Percentiles rank a stretch among this genome's conserved stretches.
Evolutionary conservation across 2,888 invertebrate species (phyloP).

Genomic region (Macrosoma leucophasiata): DNA sequence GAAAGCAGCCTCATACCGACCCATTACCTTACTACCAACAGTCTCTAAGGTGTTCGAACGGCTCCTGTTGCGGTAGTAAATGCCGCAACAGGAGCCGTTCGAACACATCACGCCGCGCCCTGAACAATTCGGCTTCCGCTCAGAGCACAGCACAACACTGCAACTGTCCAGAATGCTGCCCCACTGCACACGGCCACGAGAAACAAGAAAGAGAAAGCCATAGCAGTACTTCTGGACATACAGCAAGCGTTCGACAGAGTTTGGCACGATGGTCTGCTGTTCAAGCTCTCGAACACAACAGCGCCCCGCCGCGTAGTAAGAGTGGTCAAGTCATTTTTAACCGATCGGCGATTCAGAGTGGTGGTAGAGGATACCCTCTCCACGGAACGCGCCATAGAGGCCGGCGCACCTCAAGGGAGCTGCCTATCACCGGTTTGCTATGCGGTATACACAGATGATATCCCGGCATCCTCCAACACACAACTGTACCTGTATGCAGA

Average conservation of each 20-base stretch:
- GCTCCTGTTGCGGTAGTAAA: background rate
- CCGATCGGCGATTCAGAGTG: slow-evolving; percentile 21
- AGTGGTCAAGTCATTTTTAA: slow-evolving; percentile 23
- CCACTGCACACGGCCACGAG: slow-evolving; percentile 2
- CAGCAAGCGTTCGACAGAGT: slow-evolving; percentile 34
- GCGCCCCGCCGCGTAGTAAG: slow-evolving; percentile 11
- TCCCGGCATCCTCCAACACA: slow-evolving; percentile 11
- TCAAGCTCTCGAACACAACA: slow-evolving; percentile 21
- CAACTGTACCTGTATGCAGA: slow-evolving; percentile 23
- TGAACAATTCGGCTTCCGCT: background rate
- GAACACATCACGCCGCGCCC: too few relatives aligned
- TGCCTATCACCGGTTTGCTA: slow-evolving; percentile 22
- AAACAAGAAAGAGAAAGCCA: slow-evolving; percentile 19
- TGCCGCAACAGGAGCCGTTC: too few relatives aligned
- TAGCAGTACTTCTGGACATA: slow-evolving; percentile 29
- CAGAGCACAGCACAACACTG: background rate
- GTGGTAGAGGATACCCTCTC: slow-evolving; percentile 8
- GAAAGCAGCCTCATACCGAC: too few relatives aligned
- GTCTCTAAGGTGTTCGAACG: background rate
- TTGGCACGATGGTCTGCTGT: slow-evolving; percentile 32
- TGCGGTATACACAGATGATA: slow-evolving; percentile 23
- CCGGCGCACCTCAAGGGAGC: slow-evolving; percentile 22
- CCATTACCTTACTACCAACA: too few relatives aligned
- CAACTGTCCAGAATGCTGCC: background rate
- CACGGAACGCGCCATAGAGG: slow-evolving; percentile 1